Base-by-base conservation (phyloP, 2,113 vertebrate species). In the Hippocampus guttulatus region DNA sequence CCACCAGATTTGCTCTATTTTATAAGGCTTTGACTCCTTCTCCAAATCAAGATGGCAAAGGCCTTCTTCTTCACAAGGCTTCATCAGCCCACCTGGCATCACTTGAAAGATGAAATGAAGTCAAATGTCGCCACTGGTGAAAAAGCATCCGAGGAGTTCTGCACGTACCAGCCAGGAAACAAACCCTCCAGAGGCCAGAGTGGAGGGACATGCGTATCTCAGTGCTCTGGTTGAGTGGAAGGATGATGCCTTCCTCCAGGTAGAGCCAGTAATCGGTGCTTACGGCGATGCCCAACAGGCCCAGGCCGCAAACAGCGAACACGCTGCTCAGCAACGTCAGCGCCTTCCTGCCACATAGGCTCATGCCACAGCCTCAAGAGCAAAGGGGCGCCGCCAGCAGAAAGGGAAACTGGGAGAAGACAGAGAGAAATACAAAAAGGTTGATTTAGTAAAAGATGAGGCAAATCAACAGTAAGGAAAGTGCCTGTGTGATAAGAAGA, bases 231-330 rank as follows among this genome's bases (percentile, higher is more conserved):
- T 98, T 99, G 15, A 96, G 94, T 18, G 95, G 95, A 47, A 96
- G 91, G 81, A 96, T 89, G 78, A 95, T 91, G 0, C 95, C 95
- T 55, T 98, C 96, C 79, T 98, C 96, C 88, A 97, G 91, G 91
- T 98, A 98, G 55, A 99, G 93, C 96, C 97, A 99, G 90, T 98
- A 98, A 91, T 99, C 96, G 0, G 97, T 98, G 93, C 95, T 96
- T 66, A 98, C 95, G 0, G 96, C 96, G 9, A 98, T 92, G 58
- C 96, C 95, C 90, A 98, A 88, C 55, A 98, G 93, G 23, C 95
- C 95, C 67, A 98, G 93, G 76, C 92, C 92, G 0, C 95, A 96
- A 69, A 98, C 95, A 0, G 96, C 95, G 2, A 98, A 97, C 73
- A 96, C 91, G 23, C 95, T 96, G 93, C 96, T 96, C 82, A 98